Percentiles rank a stretch among this genome's conserved stretches.
Evolutionary conservation across 35 echinoderm and acorn worm genomes (phyloP).

Genomic region (Eucidaris tribuloides): DNA sequence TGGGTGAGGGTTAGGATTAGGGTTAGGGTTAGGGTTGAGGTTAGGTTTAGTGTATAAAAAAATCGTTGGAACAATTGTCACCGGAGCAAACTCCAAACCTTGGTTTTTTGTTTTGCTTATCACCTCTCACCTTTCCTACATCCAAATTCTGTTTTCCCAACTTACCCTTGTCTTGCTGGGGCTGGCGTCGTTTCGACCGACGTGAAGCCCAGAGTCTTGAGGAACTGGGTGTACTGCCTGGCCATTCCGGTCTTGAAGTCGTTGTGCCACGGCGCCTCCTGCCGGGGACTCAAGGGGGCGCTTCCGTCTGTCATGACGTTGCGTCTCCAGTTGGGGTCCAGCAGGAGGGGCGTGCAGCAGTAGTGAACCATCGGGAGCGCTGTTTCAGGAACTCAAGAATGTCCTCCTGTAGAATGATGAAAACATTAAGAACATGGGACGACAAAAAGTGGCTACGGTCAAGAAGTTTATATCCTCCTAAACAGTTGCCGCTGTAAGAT

Average conservation of each 20-base stretch:
- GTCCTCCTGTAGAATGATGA: constrained; percentile 34
- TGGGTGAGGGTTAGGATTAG: no score
- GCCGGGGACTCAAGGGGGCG: background rate
- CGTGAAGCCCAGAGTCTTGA: constrained; percentile 50
- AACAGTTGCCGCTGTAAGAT: background rate
- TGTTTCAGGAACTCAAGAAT: constrained; percentile 75
- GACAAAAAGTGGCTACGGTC: no score
- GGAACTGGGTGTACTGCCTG: constrained; percentile 72
- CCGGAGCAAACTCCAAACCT: no score
- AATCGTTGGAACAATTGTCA: no score
- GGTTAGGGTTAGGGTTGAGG: no score
- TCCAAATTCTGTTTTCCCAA: no score
- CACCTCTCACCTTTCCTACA: no score
- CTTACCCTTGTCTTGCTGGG: constrained; percentile 56
- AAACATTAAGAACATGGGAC: no score
- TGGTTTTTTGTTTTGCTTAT: no score
- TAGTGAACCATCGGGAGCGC: constrained; percentile 86
- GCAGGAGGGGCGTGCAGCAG: constrained; percentile 93
- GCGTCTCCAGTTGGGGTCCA: constrained; percentile 73
- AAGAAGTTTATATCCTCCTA: no score
- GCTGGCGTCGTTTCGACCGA: constrained; percentile 30
- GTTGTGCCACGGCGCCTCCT: constrained; percentile 79
- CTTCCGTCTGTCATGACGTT: background rate
- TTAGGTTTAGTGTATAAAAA: no score
- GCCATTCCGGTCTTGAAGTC: constrained; percentile 56